Evolutionary conservation across 2,888 invertebrate genomes (phyloP).

Genomic region (Perithous albicinctus): DNA sequence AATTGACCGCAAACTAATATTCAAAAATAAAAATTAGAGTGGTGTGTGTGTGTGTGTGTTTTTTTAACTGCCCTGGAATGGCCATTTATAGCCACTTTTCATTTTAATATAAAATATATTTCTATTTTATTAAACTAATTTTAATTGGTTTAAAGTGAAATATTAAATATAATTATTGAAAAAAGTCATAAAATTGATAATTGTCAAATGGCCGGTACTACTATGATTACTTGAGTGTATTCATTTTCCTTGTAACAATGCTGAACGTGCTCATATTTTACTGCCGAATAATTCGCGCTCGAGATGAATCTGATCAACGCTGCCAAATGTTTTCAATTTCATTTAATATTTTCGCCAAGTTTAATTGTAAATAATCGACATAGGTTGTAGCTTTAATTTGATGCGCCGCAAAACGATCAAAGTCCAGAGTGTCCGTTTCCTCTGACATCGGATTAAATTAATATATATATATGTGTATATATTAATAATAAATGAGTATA

Average conservation of each 20-base stretch:
- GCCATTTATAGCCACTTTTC: too few species aligned
- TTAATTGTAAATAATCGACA: conserved; percentile 3
- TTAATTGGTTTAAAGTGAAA: too few species aligned
- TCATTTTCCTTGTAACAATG: not conserved
- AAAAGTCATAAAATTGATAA: too few species aligned
- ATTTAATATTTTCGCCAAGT: not conserved
- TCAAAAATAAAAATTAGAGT: too few species aligned
- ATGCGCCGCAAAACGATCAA: conserved; percentile 1
- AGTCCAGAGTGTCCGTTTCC: not conserved
- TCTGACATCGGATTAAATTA: conserved; percentile 4
- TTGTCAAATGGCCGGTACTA: too few species aligned
- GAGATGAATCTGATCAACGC: not conserved
- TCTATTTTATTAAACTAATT: too few species aligned
- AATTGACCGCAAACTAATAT: too few species aligned
- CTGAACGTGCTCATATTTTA: not conserved
- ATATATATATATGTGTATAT: not conserved
- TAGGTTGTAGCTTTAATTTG: not conserved
- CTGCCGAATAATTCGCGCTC: not conserved
- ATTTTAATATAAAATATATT: too few species aligned
- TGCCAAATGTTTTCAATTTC: not conserved
- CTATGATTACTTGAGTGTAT: too few species aligned
- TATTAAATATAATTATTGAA: too few species aligned
- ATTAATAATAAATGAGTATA: not conserved
- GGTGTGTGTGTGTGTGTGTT: too few species aligned
- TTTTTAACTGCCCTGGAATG: too few species aligned